Percentiles rank a stretch among this genome's conserved stretches.
Conservation (phyloP, 2,888 invertebrate species). For the Melinopterus prodromus region DNA sequence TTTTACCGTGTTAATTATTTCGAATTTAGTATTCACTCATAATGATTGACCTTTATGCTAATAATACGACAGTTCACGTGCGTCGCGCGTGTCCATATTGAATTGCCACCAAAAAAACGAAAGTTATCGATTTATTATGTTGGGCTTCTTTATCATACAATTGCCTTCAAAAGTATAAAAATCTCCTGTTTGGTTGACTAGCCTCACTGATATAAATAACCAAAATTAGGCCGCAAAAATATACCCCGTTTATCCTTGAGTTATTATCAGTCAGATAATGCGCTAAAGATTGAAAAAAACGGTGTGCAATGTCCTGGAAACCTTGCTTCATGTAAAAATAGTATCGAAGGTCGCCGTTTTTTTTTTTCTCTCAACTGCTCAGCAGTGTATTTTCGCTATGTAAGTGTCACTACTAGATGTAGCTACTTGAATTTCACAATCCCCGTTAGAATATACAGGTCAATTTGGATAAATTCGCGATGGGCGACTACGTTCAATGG, state of each 20-base stretch:
- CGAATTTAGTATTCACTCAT: neutral
- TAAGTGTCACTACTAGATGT: neutral
- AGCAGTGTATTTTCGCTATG: neutral
- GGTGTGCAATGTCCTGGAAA: neutral
- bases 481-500: neutral
- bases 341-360: neutral
- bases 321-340: neutral
- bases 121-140: neutral
- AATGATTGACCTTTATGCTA: slow-evolving; percentile 4
- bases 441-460: too few relatives aligned
- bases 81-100: neutral
- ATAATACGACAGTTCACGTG: neutral
- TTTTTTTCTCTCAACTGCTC: neutral
- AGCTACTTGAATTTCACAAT: neutral
- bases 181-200: neutral
- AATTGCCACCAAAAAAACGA: too few relatives aligned
- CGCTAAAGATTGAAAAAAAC: neutral
- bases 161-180: too few relatives aligned
- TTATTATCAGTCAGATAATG: neutral
- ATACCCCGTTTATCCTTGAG: neutral
- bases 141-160: too few relatives aligned
- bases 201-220: neutral
- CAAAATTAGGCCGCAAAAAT: neutral
- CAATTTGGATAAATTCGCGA: neutral
- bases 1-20: neutral